phyloP scores from a whole-genome alignment of 2,888 invertebrate species.

The Aporophyla lueneburgensis region DNA sequence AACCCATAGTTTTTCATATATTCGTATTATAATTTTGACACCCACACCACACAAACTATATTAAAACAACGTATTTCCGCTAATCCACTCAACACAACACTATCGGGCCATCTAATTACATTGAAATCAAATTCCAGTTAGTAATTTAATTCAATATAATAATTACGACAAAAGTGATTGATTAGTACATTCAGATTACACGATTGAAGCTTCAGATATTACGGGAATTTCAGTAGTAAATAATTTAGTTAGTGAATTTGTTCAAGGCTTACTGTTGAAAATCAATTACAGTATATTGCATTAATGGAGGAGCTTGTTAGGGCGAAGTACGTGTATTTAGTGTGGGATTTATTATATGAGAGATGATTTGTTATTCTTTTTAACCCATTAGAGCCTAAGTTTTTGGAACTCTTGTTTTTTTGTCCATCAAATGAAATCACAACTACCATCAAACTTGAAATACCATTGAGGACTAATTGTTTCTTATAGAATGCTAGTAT shows the following conservation, averaged over 20 bases:
- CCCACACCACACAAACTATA: neutral
- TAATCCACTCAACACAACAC: slow-evolving; percentile 9
- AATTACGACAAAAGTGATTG: slow-evolving; percentile 55
- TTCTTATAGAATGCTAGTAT: too few relatives aligned
- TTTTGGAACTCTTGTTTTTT: too few relatives aligned
- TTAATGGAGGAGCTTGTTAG: neutral
- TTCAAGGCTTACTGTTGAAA: slow-evolving; percentile 5
- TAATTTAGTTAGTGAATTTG: slow-evolving; percentile 8
- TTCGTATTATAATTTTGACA: neutral
- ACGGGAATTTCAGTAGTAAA: slow-evolving; percentile 18
- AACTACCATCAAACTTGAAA: too few relatives aligned
- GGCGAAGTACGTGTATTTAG: too few relatives aligned
- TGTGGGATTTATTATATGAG: neutral
- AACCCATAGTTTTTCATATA: neutral
- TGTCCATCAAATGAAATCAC: too few relatives aligned
- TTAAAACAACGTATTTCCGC: slow-evolving; percentile 2
- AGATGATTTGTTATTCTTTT: too few relatives aligned
- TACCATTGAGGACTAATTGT: too few relatives aligned
- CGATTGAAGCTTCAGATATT: slow-evolving; percentile 26
- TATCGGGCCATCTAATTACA: slow-evolving; percentile 24
- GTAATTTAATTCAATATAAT: slow-evolving; percentile 39
- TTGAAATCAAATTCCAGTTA: slow-evolving; percentile 38
- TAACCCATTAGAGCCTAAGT: too few relatives aligned
- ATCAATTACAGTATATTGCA: slow-evolving; percentile 7
- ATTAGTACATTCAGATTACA: slow-evolving; percentile 45